Conservation (phyloP, 2,888 invertebrate species). For the Mesorhabditis belari region DNA sequence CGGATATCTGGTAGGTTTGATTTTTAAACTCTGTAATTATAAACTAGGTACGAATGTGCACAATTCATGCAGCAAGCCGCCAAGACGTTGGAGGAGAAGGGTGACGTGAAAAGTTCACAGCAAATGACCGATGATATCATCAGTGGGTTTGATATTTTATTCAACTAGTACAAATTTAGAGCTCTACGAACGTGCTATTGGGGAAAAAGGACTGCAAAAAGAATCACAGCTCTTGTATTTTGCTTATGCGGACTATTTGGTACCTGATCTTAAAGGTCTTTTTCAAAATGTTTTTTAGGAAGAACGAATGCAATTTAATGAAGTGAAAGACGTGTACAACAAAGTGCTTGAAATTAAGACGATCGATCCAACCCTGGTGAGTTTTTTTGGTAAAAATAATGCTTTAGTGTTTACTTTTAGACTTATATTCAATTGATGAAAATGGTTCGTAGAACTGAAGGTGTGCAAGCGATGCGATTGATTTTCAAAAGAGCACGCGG, state of each 20-base stretch:
- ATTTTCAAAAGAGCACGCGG: slow-evolving; percentile 91
- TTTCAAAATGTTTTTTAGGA: slow-evolving; percentile 65
- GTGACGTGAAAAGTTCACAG: slow-evolving; percentile 40
- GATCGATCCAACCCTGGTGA: slow-evolving; percentile 88
- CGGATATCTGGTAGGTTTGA: slow-evolving; percentile 83
- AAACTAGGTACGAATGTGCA: slow-evolving; percentile 78
- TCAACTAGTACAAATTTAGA: slow-evolving; percentile 55
- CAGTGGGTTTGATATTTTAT: slow-evolving; percentile 20
- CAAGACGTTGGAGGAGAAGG: slow-evolving; percentile 74
- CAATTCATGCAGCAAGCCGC: slow-evolving; percentile 91
- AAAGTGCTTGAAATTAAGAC: slow-evolving; percentile 79
- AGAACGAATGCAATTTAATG: slow-evolving; percentile 81
- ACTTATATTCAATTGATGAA: slow-evolving; percentile 99
- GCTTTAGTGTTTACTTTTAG: slow-evolving; percentile 54
- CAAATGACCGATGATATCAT: slow-evolving; percentile 25
- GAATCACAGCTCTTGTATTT: slow-evolving; percentile 90
- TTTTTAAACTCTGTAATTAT: not conserved
- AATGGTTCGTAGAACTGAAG: slow-evolving; percentile 90
- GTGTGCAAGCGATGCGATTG: slow-evolving; percentile 87
- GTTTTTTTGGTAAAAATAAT: slow-evolving; percentile 2
- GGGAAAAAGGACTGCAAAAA: slow-evolving; percentile 69
- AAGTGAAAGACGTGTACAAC: slow-evolving; percentile 90
- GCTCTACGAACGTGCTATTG: slow-evolving; percentile 88
- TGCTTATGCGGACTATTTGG: slow-evolving; percentile 77
- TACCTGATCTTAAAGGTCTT: not conserved